Evolutionary conservation across 1,140 invertebrate genomes (phyloP).

Genomic region (Rhizoglyphus robini): DNA sequence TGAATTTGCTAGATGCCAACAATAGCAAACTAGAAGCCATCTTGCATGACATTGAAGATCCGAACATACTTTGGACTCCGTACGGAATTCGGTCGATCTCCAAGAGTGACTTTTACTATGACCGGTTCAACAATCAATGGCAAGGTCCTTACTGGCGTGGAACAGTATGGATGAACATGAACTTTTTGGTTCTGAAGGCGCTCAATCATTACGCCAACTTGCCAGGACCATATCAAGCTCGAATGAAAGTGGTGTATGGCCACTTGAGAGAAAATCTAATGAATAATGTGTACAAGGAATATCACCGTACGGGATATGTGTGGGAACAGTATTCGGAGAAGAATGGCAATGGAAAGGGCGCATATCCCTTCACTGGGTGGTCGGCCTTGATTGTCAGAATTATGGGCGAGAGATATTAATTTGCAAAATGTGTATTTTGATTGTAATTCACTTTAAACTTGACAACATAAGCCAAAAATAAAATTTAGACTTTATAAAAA

Average conservation of each 20-base stretch:
- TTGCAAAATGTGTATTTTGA: neutral
- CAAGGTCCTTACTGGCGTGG: constrained; percentile 98
- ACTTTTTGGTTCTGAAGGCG: constrained; percentile 74
- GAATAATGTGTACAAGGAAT: constrained; percentile 69
- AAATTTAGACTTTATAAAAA: no score
- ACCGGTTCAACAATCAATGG: constrained; percentile 88
- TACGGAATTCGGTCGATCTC: constrained; percentile 83
- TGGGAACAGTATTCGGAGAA: constrained; percentile 95
- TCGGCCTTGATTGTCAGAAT: constrained; percentile 77
- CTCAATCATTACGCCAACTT: constrained; percentile 58
- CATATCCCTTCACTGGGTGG: constrained; percentile 95
- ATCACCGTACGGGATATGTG: constrained; percentile 73
- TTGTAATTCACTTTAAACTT: no score
- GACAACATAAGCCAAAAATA: no score
- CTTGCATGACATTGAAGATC: constrained; percentile 59
- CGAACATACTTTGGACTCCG: constrained; percentile 72
- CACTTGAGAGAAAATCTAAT: constrained; percentile 68
- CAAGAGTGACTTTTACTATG: constrained; percentile 71
- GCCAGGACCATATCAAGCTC: constrained; percentile 52
- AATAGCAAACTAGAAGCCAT: constrained; percentile 67
- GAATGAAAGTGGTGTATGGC: constrained; percentile 54
- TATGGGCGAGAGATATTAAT: constrained; percentile 60
- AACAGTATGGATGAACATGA: constrained; percentile 94
- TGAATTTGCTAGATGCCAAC: constrained; percentile 64
- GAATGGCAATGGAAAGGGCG: constrained; percentile 77